Conservation (phyloP, 2,113 vertebrate genomes). For the Ranitomeya imitator region DNA sequence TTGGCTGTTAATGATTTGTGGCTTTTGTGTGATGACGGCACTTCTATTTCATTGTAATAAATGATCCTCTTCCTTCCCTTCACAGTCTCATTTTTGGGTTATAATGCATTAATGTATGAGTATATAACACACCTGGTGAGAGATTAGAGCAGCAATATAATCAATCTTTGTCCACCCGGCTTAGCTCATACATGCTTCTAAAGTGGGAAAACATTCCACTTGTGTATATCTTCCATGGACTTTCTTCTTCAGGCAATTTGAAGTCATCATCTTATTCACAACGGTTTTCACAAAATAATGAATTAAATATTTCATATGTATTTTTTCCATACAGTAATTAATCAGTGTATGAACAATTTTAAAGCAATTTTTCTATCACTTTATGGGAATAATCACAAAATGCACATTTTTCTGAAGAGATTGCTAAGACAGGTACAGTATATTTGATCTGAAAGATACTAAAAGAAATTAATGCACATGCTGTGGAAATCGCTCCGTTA, state of each 20-base stretch:
- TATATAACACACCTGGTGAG: not conserved
- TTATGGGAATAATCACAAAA: no score
- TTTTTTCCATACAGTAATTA: not conserved
- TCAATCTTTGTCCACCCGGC: not conserved
- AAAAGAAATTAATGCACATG: no score
- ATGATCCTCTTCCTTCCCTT: not conserved
- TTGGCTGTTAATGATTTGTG: slow-evolving; percentile 34
- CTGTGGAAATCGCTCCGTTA: no score
- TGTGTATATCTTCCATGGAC: not conserved
- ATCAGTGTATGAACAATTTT: no score
- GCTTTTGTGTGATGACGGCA: slow-evolving; percentile 20
- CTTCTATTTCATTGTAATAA: slow-evolving; percentile 13
- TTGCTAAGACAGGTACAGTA: no score
- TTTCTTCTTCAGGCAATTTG: not conserved
- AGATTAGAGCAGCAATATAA: not conserved
- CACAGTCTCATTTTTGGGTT: not conserved
- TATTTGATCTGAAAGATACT: no score
- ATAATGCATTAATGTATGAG: not conserved
- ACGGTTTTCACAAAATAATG: not conserved
- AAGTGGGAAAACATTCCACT: not conserved
- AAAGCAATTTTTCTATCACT: no score
- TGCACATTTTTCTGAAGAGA: no score
- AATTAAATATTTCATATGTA: not conserved
- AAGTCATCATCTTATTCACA: not conserved
- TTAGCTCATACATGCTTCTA: not conserved